These are phyloP conservation scores for Rousettus leschenaultii DNA, from an alignment of 2,113 vertebrate genomes.

Conservation along the genomic window DNA sequence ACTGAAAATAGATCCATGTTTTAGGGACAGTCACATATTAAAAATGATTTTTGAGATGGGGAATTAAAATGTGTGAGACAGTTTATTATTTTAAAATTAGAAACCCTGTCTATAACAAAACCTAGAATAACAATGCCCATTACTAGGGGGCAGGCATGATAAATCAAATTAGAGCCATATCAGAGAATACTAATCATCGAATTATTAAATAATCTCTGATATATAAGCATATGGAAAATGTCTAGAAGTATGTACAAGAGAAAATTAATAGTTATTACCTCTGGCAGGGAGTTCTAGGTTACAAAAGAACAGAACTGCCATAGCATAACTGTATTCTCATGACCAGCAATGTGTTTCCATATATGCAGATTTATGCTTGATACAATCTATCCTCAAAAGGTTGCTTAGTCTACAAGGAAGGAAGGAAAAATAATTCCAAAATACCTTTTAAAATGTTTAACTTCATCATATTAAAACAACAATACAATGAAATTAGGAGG, in stretches of 20 bases:
- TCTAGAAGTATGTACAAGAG: not conserved
- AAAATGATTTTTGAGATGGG: not conserved
- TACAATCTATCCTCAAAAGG: not conserved
- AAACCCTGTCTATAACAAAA: not conserved
- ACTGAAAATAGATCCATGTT: not conserved
- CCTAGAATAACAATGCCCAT: not conserved
- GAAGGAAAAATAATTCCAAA: not conserved
- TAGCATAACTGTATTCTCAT: not conserved
- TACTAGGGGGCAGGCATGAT: not conserved
- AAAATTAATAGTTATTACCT: not conserved
- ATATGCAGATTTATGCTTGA: not conserved
- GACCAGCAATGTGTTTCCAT: not conserved
- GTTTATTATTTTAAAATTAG: constrained; percentile 36
- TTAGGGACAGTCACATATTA: not conserved
- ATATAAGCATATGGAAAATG: not conserved
- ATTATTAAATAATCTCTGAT: constrained; percentile 18
- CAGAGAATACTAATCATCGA: not conserved
- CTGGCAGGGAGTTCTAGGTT: not conserved
- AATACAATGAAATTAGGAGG: not conserved
- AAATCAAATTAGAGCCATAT: not conserved
- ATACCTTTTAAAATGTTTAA: not conserved
- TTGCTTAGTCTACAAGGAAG: not conserved
- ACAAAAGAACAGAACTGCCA: not conserved
- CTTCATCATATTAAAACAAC: constrained; percentile 9
- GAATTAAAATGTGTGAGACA: not conserved